Evolutionary conservation across 2,113 vertebrate species (phyloP).

Genomic region (Passer montanus): DNA sequence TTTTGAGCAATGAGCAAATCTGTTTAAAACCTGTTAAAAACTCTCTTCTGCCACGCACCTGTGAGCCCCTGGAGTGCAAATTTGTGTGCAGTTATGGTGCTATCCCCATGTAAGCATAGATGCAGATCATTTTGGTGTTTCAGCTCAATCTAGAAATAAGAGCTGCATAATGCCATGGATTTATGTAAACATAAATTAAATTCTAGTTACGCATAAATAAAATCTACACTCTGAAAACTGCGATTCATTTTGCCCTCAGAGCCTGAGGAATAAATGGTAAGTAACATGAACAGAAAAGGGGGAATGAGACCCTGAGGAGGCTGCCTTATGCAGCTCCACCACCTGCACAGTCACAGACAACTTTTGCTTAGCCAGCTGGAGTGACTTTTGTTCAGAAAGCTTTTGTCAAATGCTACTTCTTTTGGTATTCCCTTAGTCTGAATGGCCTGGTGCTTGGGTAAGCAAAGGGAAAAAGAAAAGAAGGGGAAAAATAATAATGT

Average conservation of each 20-base stretch:
- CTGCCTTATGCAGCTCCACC: background rate
- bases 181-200: background rate
- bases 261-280: background rate
- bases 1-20: background rate
- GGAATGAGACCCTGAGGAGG: background rate
- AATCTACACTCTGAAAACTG: background rate
- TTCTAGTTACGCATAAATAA: background rate
- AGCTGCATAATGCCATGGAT: accelerated
- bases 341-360: background rate
- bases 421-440: background rate
- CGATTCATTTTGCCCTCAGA: background rate
- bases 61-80: background rate
- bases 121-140: background rate
- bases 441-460: background rate
- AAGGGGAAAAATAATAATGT: background rate
- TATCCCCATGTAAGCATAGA: background rate
- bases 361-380: background rate
- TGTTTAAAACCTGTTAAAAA: background rate
- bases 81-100: background rate
- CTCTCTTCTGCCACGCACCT: background rate
- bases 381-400: background rate
- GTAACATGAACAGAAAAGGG: background rate
- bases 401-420: background rate
- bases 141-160: background rate
- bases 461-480: background rate